Evolutionary conservation across 2,113 vertebrate genomes (phyloP).

Genomic region (Jaculus jaculus): DNA sequence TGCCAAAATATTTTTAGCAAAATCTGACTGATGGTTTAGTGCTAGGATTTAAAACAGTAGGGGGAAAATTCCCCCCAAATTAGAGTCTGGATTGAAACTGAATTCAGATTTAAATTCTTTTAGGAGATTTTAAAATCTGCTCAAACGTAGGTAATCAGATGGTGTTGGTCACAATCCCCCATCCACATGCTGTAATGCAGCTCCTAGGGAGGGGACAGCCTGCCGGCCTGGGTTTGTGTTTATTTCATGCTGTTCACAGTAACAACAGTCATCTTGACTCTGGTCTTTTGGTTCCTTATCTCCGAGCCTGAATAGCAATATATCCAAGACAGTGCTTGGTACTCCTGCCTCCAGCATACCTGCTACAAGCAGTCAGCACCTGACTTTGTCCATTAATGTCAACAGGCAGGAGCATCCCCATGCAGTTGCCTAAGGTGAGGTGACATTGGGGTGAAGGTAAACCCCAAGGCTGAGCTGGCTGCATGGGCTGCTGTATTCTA

Average conservation of each 20-base stretch:
- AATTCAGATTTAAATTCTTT: conserved; percentile 47
- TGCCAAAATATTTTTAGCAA: conserved; percentile 75
- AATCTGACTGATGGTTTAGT: conserved; percentile 67
- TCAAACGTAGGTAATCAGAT: not conserved
- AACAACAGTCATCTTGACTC: not conserved
- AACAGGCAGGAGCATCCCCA: not conserved
- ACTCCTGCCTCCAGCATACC: too few species aligned
- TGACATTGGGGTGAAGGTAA: not conserved
- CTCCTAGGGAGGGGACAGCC: fast-evolving
- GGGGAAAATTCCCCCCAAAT: conserved; percentile 56
- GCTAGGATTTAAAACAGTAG: conserved; percentile 64
- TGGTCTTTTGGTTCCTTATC: fast-evolving
- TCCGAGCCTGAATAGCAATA: not conserved
- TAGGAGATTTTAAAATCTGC: not conserved
- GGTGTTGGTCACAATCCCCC: not conserved
- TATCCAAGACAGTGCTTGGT: not conserved
- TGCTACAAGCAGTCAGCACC: not conserved
- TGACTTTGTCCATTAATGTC: not conserved
- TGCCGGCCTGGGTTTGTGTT: not conserved
- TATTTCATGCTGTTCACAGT: not conserved
- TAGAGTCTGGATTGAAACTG: conserved; percentile 36
- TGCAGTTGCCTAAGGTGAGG: not conserved
- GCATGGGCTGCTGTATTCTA: not conserved
- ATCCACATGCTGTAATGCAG: too few species aligned
- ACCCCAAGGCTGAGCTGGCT: not conserved